Evolutionary conservation across 1,140 invertebrate genomes (phyloP).

Genomic region (Copidosoma floridanum): DNA sequence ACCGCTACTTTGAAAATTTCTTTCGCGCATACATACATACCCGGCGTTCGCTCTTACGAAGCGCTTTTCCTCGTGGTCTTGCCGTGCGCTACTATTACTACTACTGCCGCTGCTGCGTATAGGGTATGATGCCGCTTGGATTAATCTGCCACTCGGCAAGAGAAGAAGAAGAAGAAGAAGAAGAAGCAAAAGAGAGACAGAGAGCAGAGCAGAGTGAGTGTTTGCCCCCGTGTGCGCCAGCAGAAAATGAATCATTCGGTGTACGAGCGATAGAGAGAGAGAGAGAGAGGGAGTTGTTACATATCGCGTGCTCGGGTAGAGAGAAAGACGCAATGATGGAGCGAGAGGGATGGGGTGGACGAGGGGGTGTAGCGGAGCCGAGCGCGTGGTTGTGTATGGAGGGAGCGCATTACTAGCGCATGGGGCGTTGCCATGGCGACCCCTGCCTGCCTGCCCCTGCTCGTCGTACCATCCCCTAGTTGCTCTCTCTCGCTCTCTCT

Average conservation of each 20-base stretch:
- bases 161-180: slow-evolving; percentile 11
- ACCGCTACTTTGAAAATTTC: too few relatives aligned
- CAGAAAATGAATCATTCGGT: slow-evolving; percentile 45
- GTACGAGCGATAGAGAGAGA: slow-evolving; percentile 17
- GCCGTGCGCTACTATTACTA: too few relatives aligned
- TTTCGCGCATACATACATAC: too few relatives aligned
- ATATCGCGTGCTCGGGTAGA: too few relatives aligned
- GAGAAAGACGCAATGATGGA: too few relatives aligned
- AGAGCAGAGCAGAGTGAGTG: neutral
- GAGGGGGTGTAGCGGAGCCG: neutral
- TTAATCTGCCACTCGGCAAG: too few relatives aligned
- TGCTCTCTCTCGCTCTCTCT: neutral
- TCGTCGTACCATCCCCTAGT: slow-evolving; percentile 5
- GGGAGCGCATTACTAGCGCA: slow-evolving; percentile 43
- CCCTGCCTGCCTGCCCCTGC: slow-evolving; percentile 47
- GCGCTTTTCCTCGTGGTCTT: too few relatives aligned
- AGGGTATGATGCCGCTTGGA: too few relatives aligned
- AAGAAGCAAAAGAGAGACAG: neutral
- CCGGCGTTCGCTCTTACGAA: too few relatives aligned
- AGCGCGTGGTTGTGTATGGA: neutral
- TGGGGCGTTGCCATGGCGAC: slow-evolving; percentile 56
- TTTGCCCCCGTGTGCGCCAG: slow-evolving; percentile 19
- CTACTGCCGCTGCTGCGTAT: too few relatives aligned
- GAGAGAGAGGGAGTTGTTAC: neutral
- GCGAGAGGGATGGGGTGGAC: slow-evolving; percentile 25